Evolutionary conservation across 2,113 vertebrate species (phyloP).

Genomic region (Strix uralensis): DNA sequence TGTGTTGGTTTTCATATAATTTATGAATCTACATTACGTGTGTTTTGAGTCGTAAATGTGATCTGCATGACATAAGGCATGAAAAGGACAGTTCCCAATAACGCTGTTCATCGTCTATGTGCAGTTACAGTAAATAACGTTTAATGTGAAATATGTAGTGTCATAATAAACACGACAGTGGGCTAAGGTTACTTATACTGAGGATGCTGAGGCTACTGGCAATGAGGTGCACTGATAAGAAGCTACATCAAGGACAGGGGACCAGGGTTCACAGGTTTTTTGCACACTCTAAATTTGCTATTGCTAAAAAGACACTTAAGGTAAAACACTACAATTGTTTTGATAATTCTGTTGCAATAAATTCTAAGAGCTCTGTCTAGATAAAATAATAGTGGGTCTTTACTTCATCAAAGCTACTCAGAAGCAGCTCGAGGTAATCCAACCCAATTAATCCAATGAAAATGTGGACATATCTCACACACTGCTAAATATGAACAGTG

Average conservation of each 20-base stretch:
- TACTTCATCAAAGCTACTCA: neutral
- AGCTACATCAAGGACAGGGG: neutral
- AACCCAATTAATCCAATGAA: neutral
- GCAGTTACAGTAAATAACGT: constrained; percentile 7
- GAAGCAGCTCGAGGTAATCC: neutral
- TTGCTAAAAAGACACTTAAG: neutral
- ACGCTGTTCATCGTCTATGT: neutral
- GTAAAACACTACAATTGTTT: neutral
- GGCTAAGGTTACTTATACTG: neutral
- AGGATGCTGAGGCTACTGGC: neutral
- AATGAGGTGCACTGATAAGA: neutral
- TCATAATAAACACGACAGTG: neutral
- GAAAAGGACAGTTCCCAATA: constrained; percentile 1
- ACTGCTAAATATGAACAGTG: neutral
- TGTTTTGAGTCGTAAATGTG: neutral
- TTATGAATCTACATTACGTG: neutral
- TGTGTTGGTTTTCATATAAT: constrained; percentile 6
- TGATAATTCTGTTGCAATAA: neutral
- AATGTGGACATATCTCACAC: neutral
- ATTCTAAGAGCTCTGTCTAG: neutral
- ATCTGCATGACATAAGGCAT: neutral
- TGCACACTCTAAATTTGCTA: neutral
- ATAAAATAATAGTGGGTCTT: neutral
- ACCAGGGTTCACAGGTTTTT: neutral
- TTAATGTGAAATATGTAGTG: neutral